Evolutionary conservation across 2,113 vertebrate genomes (phyloP).

Genomic region (Oryzias woworae): DNA sequence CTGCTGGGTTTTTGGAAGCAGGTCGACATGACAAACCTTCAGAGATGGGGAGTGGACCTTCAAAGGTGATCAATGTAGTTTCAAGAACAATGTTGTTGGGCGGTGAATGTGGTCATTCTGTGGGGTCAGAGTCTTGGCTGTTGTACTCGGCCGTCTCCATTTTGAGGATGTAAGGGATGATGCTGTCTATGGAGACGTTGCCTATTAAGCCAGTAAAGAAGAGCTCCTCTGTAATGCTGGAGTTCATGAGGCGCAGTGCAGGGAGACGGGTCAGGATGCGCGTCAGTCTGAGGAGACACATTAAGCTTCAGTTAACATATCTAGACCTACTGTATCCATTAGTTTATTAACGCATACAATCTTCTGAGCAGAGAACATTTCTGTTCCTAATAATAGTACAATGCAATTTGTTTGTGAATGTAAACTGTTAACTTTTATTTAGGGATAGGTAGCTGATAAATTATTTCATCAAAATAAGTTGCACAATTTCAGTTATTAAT

Average conservation of each 20-base stretch:
- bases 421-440: too few species aligned
- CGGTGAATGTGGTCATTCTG: conserved; percentile 70
- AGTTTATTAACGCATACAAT: background rate
- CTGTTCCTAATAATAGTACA: background rate
- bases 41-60: conserved; percentile 35
- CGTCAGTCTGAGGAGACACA: conserved; percentile 82
- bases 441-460: too few species aligned
- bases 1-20: conserved; percentile 18
- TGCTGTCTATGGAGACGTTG: conserved; percentile 98
- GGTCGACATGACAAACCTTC: conserved; percentile 14
- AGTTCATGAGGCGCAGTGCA: conserved; percentile 95
- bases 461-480: too few species aligned
- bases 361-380: background rate
- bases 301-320: background rate
- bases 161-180: conserved; percentile 99
- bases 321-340: background rate
- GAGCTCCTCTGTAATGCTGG: conserved; percentile 95
- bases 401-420: background rate
- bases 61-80: conserved; percentile 24
- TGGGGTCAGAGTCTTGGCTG: conserved; percentile 87
- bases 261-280: conserved; percentile 94
- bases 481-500: too few species aligned
- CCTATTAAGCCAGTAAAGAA: conserved; percentile 98
- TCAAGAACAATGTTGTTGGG: background rate
- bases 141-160: conserved; percentile 99